Percentiles rank a stretch among this genome's conserved stretches.
phyloP scores from a whole-genome alignment of 2,797 vertebrate genomes.

The Huso huso region DNA sequence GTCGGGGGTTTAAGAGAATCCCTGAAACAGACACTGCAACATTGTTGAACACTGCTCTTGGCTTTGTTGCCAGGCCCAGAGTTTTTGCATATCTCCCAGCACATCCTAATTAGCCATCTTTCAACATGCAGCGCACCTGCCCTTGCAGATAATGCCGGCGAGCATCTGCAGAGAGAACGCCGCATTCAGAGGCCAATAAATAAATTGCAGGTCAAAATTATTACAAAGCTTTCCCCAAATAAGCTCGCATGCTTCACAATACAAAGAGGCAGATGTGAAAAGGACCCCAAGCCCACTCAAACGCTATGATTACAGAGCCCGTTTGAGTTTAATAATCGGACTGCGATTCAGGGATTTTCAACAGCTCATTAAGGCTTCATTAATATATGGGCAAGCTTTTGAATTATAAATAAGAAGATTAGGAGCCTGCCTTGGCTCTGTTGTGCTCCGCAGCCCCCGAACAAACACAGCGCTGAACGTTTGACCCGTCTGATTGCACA shows the following conservation, averaged over 20 bases:
- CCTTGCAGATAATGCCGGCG: constrained; percentile 64
- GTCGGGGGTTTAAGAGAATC: constrained; percentile 53
- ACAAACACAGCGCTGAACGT: constrained; percentile 43
- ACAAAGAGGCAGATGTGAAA: constrained; percentile 64
- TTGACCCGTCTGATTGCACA: constrained; percentile 41
- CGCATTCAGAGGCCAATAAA: constrained; percentile 65
- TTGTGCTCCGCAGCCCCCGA: constrained; percentile 53
- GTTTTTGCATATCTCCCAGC: constrained; percentile 63
- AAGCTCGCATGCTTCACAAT: constrained; percentile 66
- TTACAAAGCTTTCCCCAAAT: constrained; percentile 67
- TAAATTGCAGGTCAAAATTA: constrained; percentile 77
- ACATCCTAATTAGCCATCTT: constrained; percentile 83
- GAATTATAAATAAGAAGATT: constrained; percentile 93
- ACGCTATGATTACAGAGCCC: constrained; percentile 51
- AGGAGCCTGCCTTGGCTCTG: constrained; percentile 60
- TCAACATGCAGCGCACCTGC: constrained; percentile 76
- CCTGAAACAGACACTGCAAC: constrained; percentile 59
- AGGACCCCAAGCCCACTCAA: constrained; percentile 67
- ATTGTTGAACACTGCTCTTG: constrained; percentile 64
- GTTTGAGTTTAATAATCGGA: constrained; percentile 90
- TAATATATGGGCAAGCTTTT: constrained; percentile 88
- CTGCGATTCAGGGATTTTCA: constrained; percentile 85
- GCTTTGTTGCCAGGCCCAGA: constrained; percentile 57
- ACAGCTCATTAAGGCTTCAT: constrained; percentile 96
- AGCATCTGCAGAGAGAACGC: constrained; percentile 56